Evolutionary conservation across 2,888 invertebrate species (phyloP).

Genomic region (Athalia cordata): DNA sequence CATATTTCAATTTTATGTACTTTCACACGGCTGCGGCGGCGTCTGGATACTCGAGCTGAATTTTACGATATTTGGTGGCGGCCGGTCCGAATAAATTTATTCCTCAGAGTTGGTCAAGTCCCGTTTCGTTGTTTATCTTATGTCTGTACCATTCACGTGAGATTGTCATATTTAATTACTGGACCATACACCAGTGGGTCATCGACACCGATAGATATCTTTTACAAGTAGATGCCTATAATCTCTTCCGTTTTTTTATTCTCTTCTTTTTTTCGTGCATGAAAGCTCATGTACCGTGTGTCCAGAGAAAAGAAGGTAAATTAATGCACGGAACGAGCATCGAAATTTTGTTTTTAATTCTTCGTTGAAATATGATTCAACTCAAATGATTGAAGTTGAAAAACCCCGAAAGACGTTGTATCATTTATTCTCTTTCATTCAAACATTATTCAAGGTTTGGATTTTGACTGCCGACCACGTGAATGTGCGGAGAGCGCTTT

Average conservation of each 20-base stretch:
- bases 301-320: too few relatives aligned
- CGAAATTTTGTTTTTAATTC: background rate
- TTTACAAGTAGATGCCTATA: too few relatives aligned
- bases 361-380: background rate
- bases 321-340: too few relatives aligned
- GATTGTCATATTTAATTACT: background rate
- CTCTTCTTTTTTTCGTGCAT: background rate
- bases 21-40: too few relatives aligned
- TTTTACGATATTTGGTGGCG: too few relatives aligned
- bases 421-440: background rate
- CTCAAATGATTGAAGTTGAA: background rate
- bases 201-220: slow-evolving; percentile 20
- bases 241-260: background rate
- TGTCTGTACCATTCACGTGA: too few relatives aligned
- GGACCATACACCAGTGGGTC: slow-evolving; percentile 1
- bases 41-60: too few relatives aligned
- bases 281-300: background rate
- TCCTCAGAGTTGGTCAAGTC: too few relatives aligned
- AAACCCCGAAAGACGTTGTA: too few relatives aligned
- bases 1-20: too few relatives aligned
- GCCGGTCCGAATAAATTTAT: too few relatives aligned
- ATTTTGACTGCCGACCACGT: too few relatives aligned
- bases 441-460: background rate
- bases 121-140: slow-evolving; percentile 14
- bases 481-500: background rate